Percentiles rank a stretch among this genome's conserved stretches.
These are phyloP conservation scores for Siphlonurus alternatus DNA, from an alignment of 2,888 invertebrate species.

Conservation along the genomic window DNA sequence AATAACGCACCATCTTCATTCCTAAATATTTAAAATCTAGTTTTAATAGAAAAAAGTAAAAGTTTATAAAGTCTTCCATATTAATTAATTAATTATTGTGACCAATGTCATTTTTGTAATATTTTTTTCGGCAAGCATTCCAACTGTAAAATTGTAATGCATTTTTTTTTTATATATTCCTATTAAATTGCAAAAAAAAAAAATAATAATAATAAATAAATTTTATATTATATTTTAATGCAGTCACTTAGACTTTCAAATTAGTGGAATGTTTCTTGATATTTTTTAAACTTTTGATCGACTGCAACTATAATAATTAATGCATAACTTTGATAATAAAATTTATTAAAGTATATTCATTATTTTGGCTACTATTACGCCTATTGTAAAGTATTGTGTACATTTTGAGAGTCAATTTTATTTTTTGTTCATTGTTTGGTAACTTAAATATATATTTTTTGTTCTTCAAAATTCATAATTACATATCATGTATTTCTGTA, in stretches of 20 bases:
- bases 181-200: too few relatives aligned
- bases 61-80: not conserved
- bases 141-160: not conserved
- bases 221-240: too few relatives aligned
- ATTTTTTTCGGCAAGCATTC: not conserved
- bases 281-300: too few relatives aligned
- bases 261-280: too few relatives aligned
- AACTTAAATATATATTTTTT: slow-evolving; percentile 6
- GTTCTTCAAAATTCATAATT: slow-evolving; percentile 1
- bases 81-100: too few relatives aligned
- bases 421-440: slow-evolving; percentile 7
- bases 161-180: too few relatives aligned
- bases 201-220: not conserved
- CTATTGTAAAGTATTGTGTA: slow-evolving; percentile 5
- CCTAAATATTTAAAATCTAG: not conserved
- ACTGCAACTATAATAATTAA: too few relatives aligned
- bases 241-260: too few relatives aligned
- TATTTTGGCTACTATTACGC: not conserved
- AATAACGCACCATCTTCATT: too few relatives aligned
- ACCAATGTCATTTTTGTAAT: too few relatives aligned
- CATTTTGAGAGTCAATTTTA: slow-evolving; percentile 8
- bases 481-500: slow-evolving; percentile 6
- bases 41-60: not conserved
- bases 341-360: too few relatives aligned
- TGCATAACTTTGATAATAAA: too few relatives aligned